Percentiles rank a stretch among this genome's conserved stretches.
These are phyloP conservation scores for Vollenhovia emeryi DNA, from an alignment of 1,140 invertebrate genomes.

Conservation along the genomic window DNA sequence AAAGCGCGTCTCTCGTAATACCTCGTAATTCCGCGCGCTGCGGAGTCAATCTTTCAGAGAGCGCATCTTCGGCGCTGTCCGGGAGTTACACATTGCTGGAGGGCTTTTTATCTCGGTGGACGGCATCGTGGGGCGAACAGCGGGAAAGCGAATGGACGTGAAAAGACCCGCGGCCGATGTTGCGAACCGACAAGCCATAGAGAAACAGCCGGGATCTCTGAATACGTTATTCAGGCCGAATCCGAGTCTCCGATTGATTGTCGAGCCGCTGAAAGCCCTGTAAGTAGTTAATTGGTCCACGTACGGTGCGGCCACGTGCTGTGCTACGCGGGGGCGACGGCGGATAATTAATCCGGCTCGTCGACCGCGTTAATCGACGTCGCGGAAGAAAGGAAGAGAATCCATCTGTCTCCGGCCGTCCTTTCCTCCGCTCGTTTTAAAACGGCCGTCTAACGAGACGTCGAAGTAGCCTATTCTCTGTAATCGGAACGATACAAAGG, in stretches of 20 bases:
- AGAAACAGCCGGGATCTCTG: background rate
- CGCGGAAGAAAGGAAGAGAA: constrained; percentile 4
- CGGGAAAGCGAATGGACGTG: constrained; percentile 26
- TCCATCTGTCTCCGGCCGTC: background rate
- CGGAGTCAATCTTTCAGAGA: constrained; percentile 35
- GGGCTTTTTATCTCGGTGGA: constrained; percentile 13
- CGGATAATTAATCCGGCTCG: constrained; percentile 65
- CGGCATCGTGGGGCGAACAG: background rate
- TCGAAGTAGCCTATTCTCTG: background rate
- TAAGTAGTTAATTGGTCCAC: constrained; percentile 70
- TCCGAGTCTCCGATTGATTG: constrained; percentile 60
- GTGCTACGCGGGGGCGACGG: constrained; percentile 17
- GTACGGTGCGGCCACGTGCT: constrained; percentile 35
- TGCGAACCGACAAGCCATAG: background rate
- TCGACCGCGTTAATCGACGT: constrained; percentile 20
- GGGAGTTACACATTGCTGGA: background rate
- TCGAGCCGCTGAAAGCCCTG: constrained; percentile 56
- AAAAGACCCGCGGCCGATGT: constrained; percentile 47
- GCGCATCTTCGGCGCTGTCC: constrained; percentile 13
- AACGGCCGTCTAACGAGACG: background rate
- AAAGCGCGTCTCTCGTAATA: constrained; percentile 17
- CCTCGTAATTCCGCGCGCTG: constrained; percentile 11
- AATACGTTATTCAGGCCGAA: constrained; percentile 63
- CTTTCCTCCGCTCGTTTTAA: background rate
- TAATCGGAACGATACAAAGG: background rate